Base-by-base conservation (phyloP, 2,888 invertebrate species). In the Gasteruption jaculator region DNA sequence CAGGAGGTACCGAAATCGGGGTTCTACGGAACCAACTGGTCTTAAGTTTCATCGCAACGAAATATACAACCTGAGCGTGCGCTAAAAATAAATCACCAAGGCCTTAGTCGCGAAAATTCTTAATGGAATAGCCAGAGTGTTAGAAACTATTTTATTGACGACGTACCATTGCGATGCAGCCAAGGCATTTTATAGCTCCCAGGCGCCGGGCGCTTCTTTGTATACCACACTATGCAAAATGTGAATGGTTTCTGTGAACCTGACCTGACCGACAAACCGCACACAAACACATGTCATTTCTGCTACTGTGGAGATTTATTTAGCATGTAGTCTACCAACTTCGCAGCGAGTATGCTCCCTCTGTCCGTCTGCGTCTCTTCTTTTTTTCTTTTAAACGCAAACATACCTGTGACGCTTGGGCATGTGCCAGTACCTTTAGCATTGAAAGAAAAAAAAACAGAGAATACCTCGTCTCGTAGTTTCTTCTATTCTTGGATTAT, bases 171-270 rank as follows among this genome's bases (percentile, higher is more conserved):
- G 8, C 24, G 24, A 8, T n/a, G n/a, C n/a, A n/a, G n/a, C n/a
- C n/a, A n/a, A n/a, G n/a, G n/a, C n/a, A 49, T 53, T 61, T 61
- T 60, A 60, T 58, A 54, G 56, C 54, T 54, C 49, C 50, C 46
- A 54, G 57, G 57, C 59, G 57, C 50, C 56, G 18, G 46, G 33
- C 43, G 45, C 46, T 50, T 58, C 57, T 58, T 57, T 56, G n/a
- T n/a, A 53, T 55, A 45, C 42, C 50, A 45, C 39, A 34, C 35
- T 42, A 48, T 48, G 49, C 45, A 41, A 57, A 60, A 52, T 60
- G 59, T 60, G 58, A 58, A 63, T 60, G 60, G 57, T 58, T 63
- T 55, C 50, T 39, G 53, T 57, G 59, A 59, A 57, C 58, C 56
- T 61, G 58, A 60, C 57, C 56, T 50, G 50, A 46, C 51, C 50